Conservation (phyloP, 2,888 invertebrate species). For the Scaptomyza parva region DNA sequence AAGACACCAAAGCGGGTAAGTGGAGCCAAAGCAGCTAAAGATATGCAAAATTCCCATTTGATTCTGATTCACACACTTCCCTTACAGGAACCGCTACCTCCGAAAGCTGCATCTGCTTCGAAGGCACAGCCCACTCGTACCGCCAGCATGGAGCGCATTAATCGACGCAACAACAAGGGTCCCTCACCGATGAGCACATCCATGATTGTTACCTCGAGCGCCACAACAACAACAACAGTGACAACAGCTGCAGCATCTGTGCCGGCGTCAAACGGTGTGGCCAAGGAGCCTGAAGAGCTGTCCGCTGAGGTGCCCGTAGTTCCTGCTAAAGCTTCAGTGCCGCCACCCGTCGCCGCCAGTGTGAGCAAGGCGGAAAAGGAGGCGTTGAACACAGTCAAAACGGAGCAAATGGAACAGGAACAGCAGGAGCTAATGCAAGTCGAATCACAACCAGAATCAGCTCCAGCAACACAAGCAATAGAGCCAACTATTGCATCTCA, state of each 20-base stretch:
- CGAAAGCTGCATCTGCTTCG: slow-evolving; percentile 69
- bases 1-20: slow-evolving; percentile 69
- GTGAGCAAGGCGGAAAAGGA: slow-evolving; percentile 85
- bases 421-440: slow-evolving; percentile 24
- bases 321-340: slow-evolving; percentile 17
- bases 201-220: slow-evolving; percentile 61
- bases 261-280: slow-evolving; percentile 54
- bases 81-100: slow-evolving; percentile 65
- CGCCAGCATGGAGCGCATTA: slow-evolving; percentile 68
- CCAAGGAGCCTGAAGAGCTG: slow-evolving; percentile 43
- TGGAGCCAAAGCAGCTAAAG: background rate
- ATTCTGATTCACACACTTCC: background rate
- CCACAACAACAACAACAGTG: slow-evolving; percentile 23
- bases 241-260: slow-evolving; percentile 14
- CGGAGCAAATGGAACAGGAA: slow-evolving; percentile 70
- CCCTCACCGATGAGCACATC: slow-evolving; percentile 74
- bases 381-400: slow-evolving; percentile 83
- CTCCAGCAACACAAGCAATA: slow-evolving; percentile 34
- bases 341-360: slow-evolving; percentile 2
- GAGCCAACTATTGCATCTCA: slow-evolving; percentile 28
- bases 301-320: slow-evolving; percentile 23
- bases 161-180: slow-evolving; percentile 57
- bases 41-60: background rate
- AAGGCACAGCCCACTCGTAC: slow-evolving; percentile 67
- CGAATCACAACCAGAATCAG: slow-evolving; percentile 65